Base-by-base conservation (phyloP, 2,888 invertebrate species). In the Clistopyga incitator region DNA sequence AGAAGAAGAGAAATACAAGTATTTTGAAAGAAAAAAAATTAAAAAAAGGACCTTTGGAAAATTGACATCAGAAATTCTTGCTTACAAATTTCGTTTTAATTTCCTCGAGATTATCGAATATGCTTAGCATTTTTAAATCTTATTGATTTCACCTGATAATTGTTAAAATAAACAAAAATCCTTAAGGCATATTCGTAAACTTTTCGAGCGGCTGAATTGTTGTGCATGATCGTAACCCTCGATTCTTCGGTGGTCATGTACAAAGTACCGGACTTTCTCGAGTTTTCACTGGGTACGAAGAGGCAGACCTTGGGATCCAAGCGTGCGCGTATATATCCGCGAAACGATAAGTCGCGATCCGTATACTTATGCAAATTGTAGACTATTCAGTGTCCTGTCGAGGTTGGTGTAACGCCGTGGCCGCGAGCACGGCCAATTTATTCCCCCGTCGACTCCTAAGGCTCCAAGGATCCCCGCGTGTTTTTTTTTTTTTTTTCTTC, bases 281-380 rank as follows among this genome's bases (percentile, higher is more conserved):
- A 34, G 34, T 61, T 61, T 29, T 61, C 38, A 38, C 64, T 64
- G 11, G 18, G 29, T 29, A n/a, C 59, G 15, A n/a, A 3, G 42
- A 42, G 0, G 2, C 18, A 34, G 61, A 65, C 65, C 64, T 52
- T 38, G 20, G 72, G 52, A 71, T 78, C 42, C n/a, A 23, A 61
- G 74, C 20, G 47, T 34, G 75, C 59, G 45, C 50, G 50, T 29
- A 38, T 38, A 23, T 29, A 34, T 56, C 50, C 67, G 54, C 20
- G 59, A 75, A 75, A 64, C 74, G 71, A 78, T 68, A 78, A 82
- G 72, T 68, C 59, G 59, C 59, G 56, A 50, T 79, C 74, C 61
- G 85, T 83, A 85, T 85, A 82, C 77, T 88, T 88, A 89, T 90
- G 88, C 86, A 90, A 89, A 89, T 88, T 85, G 75, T 84, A 85